Evolutionary conservation across 2,113 vertebrate genomes (phyloP), one percentile per base, ranked within the genome.

Genomic region (Oophaga pumilio): DNA sequence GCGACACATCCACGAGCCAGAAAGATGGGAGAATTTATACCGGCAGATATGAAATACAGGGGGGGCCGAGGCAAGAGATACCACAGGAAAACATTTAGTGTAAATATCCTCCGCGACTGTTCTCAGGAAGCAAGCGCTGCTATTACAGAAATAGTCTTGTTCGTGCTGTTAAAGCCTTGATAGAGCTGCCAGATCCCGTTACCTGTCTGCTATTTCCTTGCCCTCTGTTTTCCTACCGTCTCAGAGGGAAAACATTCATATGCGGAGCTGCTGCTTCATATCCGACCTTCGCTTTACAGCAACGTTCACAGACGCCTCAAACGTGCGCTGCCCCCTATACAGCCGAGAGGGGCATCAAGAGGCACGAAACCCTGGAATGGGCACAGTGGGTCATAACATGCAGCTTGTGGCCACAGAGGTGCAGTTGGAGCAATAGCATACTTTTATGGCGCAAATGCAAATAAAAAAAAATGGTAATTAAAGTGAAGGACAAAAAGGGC

Each of bases 271-370:
- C 77, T 80, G 22, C 84, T 15, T 69, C 89, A 83, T 24, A 90
- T 24, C 76, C 15, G n/a, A 78, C 89, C 62, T 62, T 89, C 68
- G 91, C 86, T 84, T 85, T 89, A 82, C 90, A 62, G 85, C 68
- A 79, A 88, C 84, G 87, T 89, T 66, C 89, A 89, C 78, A 90
- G 20, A 84, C 50, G 86, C 88, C 71, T 91, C 88, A 87, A 92
- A 89, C 89, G 92, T 92, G 92, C 89, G 88, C 71, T 83, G 87
- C 81, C 89, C 53, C 89, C 81, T 92, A 93, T 73, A 26, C 64
- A 90, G 89, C 91, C 92, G 91, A 89, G 91, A 91, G 88, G 91
- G 76, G 4, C 69, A 18, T 6, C 69, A 22, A 22, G 33, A 4
- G 0, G 26, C 18, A 43, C 71, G 22, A 74, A 74, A 22, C 12